These are phyloP conservation scores for Automeris io DNA, from an alignment of 2,888 invertebrate species.

Conservation along the genomic window DNA sequence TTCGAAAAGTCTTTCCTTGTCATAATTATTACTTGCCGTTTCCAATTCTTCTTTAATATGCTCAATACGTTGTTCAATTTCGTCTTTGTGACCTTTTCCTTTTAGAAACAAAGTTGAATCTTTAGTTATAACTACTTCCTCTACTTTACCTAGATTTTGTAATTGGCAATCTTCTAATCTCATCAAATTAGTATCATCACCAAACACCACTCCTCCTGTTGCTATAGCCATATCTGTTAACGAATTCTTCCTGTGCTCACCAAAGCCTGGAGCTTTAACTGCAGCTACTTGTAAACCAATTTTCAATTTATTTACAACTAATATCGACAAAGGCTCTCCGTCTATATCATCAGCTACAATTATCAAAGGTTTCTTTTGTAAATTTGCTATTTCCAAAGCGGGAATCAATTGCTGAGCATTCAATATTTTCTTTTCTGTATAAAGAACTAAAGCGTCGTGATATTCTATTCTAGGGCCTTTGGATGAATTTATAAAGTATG, in stretches of 20 bases:
- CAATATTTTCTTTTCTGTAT: constrained; percentile 99
- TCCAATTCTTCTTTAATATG: constrained; percentile 93
- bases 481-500: constrained; percentile 98
- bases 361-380: constrained; percentile 94
- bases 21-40: constrained; percentile 93
- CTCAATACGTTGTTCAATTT: constrained; percentile 87
- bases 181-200: constrained; percentile 93
- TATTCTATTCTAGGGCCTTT: constrained; percentile 99
- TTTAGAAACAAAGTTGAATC: constrained; percentile 93
- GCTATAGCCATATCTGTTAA: constrained; percentile 95
- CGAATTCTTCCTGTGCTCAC: constrained; percentile 95
- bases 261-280: constrained; percentile 97
- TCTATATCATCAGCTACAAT: constrained; percentile 98
- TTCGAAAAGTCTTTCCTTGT: constrained; percentile 96
- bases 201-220: constrained; percentile 95
- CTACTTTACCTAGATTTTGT: constrained; percentile 89
- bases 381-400: constrained; percentile 96
- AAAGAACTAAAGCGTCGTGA: constrained; percentile 95
- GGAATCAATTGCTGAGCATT: constrained; percentile 98
- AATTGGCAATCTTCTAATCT: constrained; percentile 92
- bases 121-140: constrained; percentile 95
- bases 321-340: constrained; percentile 94
- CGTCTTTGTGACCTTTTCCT: constrained; percentile 88
- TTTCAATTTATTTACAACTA: constrained; percentile 93
- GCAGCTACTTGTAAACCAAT: constrained; percentile 96